Percentiles rank a stretch among this genome's conserved stretches.
phyloP scores from a whole-genome alignment of 2,888 invertebrate species.

The Coelinius sp. region DNA sequence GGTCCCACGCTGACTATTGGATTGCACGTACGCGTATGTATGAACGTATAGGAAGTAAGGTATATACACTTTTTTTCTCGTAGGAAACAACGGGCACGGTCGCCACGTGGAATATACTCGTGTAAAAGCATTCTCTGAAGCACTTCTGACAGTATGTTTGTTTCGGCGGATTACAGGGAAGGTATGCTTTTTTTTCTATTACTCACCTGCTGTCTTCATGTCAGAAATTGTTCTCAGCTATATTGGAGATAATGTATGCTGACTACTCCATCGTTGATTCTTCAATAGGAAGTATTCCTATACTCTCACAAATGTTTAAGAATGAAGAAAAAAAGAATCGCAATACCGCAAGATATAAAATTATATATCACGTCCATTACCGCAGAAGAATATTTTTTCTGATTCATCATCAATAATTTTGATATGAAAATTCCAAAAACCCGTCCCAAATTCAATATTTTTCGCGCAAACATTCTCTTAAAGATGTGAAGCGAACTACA shows the following conservation, averaged over 20 bases:
- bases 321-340: too few species aligned
- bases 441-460: too few species aligned
- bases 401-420: too few species aligned
- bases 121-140: constrained; percentile 27
- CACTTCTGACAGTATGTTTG: neutral
- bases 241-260: neutral
- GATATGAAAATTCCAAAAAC: too few species aligned
- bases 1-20: constrained; percentile 67
- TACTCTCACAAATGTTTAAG: too few species aligned
- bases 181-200: neutral
- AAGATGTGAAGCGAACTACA: too few species aligned
- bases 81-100: constrained; percentile 10
- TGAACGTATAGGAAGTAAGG: constrained; percentile 25
- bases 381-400: too few species aligned
- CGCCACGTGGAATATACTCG: constrained; percentile 30
- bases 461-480: too few species aligned
- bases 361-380: too few species aligned
- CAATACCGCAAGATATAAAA: too few species aligned
- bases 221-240: neutral
- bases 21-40: constrained; percentile 52
- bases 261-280: neutral
- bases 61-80: constrained; percentile 32
- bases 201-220: neutral
- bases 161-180: constrained; percentile 3
- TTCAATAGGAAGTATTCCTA: neutral